Percentiles rank a stretch among this genome's conserved stretches.
Evolutionary conservation across 2,888 invertebrate genomes (phyloP).

Genomic region (Bhutanitis thaidina): DNA sequence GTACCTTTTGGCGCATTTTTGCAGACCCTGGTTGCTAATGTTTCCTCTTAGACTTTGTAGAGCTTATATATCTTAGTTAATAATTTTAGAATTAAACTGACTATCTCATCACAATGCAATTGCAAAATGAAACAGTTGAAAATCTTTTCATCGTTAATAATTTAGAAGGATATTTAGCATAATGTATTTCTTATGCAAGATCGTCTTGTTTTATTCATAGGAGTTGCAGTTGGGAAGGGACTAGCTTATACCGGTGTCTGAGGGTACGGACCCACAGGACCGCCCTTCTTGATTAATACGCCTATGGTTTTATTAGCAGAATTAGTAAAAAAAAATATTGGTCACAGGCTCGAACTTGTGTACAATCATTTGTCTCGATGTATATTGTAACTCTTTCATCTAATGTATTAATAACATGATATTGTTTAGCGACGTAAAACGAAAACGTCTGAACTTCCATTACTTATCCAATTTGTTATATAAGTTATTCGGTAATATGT

Average conservation of each 20-base stretch:
- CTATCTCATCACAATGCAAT: neutral
- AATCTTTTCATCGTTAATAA: neutral
- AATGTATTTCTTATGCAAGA: neutral
- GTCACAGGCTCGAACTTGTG: neutral
- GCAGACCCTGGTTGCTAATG: constrained; percentile 6
- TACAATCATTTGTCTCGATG: neutral
- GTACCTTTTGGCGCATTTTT: constrained; percentile 3
- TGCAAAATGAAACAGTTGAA: neutral
- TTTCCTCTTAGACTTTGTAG: constrained; percentile 1
- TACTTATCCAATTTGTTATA: neutral
- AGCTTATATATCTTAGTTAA: constrained; percentile 1
- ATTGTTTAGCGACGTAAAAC: constrained; percentile 1
- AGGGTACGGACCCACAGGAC: no score
- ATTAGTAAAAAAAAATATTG: neutral
- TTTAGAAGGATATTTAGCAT: constrained; percentile 1
- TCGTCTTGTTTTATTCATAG: neutral
- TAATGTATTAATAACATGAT: constrained; percentile 9
- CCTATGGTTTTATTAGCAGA: no score
- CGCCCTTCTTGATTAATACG: no score
- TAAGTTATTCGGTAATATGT: neutral
- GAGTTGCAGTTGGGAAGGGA: no score
- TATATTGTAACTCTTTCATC: constrained; percentile 3
- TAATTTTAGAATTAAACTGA: constrained; percentile 5
- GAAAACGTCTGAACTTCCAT: constrained; percentile 1
- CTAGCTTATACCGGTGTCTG: no score